A percentile compares a stretch with the other conserved stretches of the same genome.
Conservation (phyloP, 2,113 vertebrate genomes). For the Manacus vitellinus region DNA sequence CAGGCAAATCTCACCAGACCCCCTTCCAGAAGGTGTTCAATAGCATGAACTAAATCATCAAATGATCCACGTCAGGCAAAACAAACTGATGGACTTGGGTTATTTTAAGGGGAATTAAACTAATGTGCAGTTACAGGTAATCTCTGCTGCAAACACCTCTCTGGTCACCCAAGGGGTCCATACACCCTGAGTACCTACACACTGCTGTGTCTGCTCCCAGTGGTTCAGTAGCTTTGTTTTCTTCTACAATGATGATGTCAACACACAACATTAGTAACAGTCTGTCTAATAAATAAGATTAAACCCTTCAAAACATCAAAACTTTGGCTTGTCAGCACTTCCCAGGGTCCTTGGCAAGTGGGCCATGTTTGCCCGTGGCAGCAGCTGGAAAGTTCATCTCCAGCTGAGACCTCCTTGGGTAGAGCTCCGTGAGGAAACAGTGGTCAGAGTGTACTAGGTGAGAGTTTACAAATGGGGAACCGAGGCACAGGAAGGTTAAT, state of each 20-base stretch:
- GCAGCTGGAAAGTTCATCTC: background rate
- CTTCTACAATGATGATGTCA: background rate
- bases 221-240: background rate
- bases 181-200: background rate
- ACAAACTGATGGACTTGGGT: background rate
- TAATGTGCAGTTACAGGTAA: background rate
- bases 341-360: background rate
- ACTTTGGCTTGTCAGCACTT: background rate
- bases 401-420: background rate
- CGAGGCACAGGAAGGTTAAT: constrained; percentile 26
- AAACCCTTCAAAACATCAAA: background rate
- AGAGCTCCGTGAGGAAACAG: background rate
- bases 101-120: background rate
- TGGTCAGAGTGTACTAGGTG: background rate
- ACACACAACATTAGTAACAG: background rate
- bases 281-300: background rate
- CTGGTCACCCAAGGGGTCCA: background rate
- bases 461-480: constrained; percentile 45
- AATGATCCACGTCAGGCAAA: background rate
- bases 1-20: background rate
- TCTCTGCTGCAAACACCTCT: background rate
- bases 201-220: background rate
- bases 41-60: background rate
- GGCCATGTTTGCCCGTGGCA: background rate
- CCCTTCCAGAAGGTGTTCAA: background rate